Evolutionary conservation across 2,797 vertebrate genomes (phyloP).

Genomic region (Gambusia yucatana): DNA sequence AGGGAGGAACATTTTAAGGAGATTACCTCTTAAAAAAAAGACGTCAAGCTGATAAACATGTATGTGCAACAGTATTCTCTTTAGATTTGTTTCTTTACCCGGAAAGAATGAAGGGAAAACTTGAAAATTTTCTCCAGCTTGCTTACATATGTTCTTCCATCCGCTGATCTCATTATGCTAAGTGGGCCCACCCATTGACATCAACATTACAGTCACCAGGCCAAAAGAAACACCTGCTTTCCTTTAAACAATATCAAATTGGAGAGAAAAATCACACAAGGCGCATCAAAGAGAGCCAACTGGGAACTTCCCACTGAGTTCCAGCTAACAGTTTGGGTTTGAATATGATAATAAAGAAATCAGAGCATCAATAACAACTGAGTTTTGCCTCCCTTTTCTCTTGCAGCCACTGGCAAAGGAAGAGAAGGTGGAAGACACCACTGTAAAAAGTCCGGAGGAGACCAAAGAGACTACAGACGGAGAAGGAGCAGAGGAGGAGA

Average conservation of each 20-base stretch:
- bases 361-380: not conserved
- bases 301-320: not conserved
- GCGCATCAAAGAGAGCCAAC: conserved; percentile 9
- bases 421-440: conserved; percentile 78
- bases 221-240: conserved; percentile 65
- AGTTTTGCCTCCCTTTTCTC: not conserved
- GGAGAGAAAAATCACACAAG: conserved; percentile 18
- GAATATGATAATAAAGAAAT: not conserved
- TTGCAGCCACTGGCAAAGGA: conserved; percentile 82
- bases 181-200: conserved; percentile 72
- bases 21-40: not conserved
- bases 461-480: conserved; percentile 51
- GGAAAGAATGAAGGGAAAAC: not conserved
- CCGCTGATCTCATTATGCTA: conserved; percentile 64
- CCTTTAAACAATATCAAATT: conserved; percentile 20
- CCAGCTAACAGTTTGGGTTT: conserved; percentile 9
- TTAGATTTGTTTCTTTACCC: conserved; percentile 16
- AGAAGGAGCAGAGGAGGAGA: conserved; percentile 40
- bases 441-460: conserved; percentile 61
- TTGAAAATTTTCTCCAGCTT: conserved; percentile 11
- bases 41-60: not conserved
- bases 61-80: not conserved
- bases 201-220: conserved; percentile 59
- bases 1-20: not conserved
- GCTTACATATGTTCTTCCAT: conserved; percentile 43